Evolutionary conservation across 2,113 vertebrate genomes (phyloP), one percentile per base, ranked within the genome.

Genomic region (Misgurnus mizolepis): DNA sequence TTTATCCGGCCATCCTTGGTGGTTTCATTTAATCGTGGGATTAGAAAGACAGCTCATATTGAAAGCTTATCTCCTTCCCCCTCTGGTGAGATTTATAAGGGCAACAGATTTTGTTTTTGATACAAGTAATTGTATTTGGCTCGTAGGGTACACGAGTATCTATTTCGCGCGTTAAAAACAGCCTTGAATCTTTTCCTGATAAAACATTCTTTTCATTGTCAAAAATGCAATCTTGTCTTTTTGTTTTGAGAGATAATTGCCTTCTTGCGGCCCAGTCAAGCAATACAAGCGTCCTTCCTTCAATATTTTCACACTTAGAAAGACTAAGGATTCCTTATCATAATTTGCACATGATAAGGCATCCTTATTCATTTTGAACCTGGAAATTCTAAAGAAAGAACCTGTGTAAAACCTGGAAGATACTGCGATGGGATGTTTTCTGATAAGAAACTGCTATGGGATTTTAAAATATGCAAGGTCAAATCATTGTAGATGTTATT

Each of bases 111-210:
- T 82, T 83, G 87, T 89, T 89, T 92, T 92, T 92, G 91, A 95
- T 93, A 95, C 88, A 53, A 86, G 90, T 93, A 94, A 95, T 93
- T 94, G 91, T 93, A 92, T 94, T 93, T 92, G 92, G 92, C 91
- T 94, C 92, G 89, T 90, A 92, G 91, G 92, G 88, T 90, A 90
- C 88, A 90, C 88, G 84, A 86, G 88, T 92, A 91, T 94, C 93
- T 92, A 91, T 93, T 91, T 92, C 86, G 79, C 0, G 6, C 64
- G 83, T 92, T 67, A 60, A 78, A 92, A 93, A 88, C 67, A 86
- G 86, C 78, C 76, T 76, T 39, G 7, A 45, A 68, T 22, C 17
- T 80, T 34, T 61, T 47, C 40, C 47, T n/a, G 39, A 49, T 75
- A 60, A 76, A 76, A 81, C 55, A 34, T 55, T 66, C 7, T 45